Evolutionary conservation across 2,797 vertebrate genomes (phyloP).

Genomic region (Gallinago stenura): DNA sequence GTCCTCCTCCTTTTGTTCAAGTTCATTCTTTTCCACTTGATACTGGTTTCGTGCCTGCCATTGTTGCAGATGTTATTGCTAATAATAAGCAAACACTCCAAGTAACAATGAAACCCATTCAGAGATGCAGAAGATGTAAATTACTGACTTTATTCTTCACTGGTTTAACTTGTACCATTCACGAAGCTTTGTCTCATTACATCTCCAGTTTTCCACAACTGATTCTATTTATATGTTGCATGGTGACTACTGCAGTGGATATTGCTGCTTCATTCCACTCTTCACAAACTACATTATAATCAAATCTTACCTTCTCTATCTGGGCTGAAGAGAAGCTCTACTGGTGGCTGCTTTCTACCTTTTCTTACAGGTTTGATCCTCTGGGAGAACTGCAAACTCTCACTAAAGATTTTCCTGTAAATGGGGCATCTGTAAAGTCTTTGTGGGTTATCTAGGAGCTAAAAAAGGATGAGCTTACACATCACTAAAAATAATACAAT

Average conservation of each 20-base stretch:
- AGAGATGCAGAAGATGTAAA: neutral
- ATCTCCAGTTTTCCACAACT: neutral
- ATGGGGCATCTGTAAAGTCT: neutral
- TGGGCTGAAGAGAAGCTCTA: neutral
- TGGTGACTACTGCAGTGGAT: neutral
- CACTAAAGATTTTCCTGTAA: neutral
- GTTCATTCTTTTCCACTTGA: neutral
- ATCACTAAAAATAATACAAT: neutral
- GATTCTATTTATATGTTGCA: neutral
- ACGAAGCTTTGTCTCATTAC: neutral
- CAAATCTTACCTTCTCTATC: neutral
- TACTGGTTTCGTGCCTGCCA: neutral
- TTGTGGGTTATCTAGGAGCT: neutral
- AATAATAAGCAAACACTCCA: neutral
- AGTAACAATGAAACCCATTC: neutral
- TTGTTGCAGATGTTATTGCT: neutral
- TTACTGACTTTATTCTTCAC: neutral
- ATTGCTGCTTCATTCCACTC: neutral
- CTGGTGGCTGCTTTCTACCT: neutral
- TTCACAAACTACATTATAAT: neutral
- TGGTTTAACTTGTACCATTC: neutral
- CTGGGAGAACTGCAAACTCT: neutral
- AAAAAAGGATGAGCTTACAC: neutral
- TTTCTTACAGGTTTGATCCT: neutral
- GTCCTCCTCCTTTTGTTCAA: neutral